Conservation (phyloP, 2,888 invertebrate species). For the Seira sanloemensis region DNA sequence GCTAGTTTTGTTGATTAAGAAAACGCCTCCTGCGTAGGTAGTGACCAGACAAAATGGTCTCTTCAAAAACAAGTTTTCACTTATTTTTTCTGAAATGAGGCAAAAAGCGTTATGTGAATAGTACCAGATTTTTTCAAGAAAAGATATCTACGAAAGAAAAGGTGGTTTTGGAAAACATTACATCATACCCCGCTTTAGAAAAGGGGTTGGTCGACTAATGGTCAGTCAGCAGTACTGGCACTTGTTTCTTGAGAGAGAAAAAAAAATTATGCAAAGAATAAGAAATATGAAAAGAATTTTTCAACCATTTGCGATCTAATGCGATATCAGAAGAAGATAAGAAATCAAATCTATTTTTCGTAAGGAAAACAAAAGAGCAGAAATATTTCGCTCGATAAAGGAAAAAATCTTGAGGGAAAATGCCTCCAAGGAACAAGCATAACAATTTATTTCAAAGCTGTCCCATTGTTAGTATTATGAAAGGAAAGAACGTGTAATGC, state of each 20-base stretch:
- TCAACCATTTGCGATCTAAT: background rate
- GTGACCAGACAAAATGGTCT: slow-evolving; percentile 34
- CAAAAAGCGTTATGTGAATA: background rate
- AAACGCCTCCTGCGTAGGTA: slow-evolving; percentile 28
- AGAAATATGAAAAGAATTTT: slow-evolving; percentile 1
- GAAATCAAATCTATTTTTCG: background rate
- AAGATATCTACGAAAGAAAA: background rate
- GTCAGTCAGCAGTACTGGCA: background rate
- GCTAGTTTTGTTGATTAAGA: slow-evolving; percentile 34
- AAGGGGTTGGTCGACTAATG: background rate
- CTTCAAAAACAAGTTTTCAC: background rate
- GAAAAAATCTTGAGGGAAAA: background rate
- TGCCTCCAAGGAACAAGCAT: background rate
- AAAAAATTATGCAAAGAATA: background rate
- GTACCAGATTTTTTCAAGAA: background rate
- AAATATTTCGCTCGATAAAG: no score
- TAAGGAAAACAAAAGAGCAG: background rate
- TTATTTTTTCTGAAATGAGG: background rate
- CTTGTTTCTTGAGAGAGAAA: no score
- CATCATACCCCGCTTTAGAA: no score
- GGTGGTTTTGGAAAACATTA: no score
- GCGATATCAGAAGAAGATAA: background rate
- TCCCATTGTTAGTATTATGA: background rate
- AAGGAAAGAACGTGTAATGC: background rate
- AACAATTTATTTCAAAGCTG: background rate